Evolutionary conservation across 2,113 vertebrate species (phyloP).

Genomic region (Oryzias javanicus): DNA sequence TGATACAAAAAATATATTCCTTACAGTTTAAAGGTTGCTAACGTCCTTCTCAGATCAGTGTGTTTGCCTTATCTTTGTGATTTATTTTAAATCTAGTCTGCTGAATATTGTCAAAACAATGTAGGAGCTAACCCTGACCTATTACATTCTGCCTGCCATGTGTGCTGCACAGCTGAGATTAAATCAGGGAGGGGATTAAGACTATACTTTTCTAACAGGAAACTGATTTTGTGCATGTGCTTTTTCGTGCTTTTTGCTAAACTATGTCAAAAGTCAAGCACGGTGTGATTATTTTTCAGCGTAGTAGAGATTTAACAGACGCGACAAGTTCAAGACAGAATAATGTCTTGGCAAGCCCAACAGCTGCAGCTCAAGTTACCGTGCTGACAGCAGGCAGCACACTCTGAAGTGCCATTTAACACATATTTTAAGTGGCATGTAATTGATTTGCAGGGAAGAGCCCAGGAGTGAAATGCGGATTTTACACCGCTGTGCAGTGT

Average conservation of each 20-base stretch:
- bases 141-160: background rate
- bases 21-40: background rate
- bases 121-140: background rate
- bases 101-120: slow-evolving; percentile 6
- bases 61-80: background rate
- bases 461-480: slow-evolving; percentile 55
- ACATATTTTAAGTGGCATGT: slow-evolving; percentile 61
- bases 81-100: background rate
- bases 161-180: slow-evolving; percentile 8
- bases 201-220: background rate
- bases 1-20: too few species aligned
- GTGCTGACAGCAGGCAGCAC: slow-evolving; percentile 46
- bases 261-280: slow-evolving; percentile 16
- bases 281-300: slow-evolving; percentile 11
- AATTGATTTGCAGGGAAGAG: slow-evolving; percentile 65
- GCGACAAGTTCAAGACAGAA: slow-evolving; percentile 31
- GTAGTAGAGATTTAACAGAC: slow-evolving; percentile 34
- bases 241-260: background rate
- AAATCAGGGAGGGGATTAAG: slow-evolving; percentile 3
- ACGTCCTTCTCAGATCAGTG: background rate
- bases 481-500: slow-evolving; percentile 11
- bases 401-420: slow-evolving; percentile 56
- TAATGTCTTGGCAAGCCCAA: slow-evolving; percentile 34
- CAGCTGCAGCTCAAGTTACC: slow-evolving; percentile 60
- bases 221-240: background rate